Conservation (phyloP, 1,140 invertebrate species). For the Carcinoscorpius rotundicauda region DNA sequence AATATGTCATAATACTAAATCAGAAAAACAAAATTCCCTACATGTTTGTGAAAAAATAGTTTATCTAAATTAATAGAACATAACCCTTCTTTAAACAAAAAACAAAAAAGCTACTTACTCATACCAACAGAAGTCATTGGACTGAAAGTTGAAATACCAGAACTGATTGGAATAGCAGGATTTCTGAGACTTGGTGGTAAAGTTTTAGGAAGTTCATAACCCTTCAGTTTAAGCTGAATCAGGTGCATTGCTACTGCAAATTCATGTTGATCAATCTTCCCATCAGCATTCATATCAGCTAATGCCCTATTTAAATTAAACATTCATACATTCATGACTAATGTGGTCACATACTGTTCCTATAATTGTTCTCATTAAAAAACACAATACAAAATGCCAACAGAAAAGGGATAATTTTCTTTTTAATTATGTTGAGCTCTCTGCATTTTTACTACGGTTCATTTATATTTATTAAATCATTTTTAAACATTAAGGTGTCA, state of each 20-base stretch:
- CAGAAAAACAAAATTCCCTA: too few species aligned
- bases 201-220: constrained; percentile 72
- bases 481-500: background rate
- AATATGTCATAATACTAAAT: too few species aligned
- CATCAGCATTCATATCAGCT: constrained; percentile 91
- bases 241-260: constrained; percentile 97
- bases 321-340: constrained; percentile 3
- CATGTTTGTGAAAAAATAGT: too few species aligned
- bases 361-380: constrained; percentile 1
- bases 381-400: constrained; percentile 2
- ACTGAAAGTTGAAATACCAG: too few species aligned
- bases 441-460: background rate
- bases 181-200: constrained; percentile 56
- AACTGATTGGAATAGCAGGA: background rate
- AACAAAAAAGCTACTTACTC: too few species aligned
- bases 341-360: constrained; percentile 4
- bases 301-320: constrained; percentile 50
- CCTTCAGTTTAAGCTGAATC: constrained; percentile 84
- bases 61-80: too few species aligned
- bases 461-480: background rate
- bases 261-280: constrained; percentile 90
- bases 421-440: background rate
- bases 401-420: background rate
- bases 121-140: too few species aligned
- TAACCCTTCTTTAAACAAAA: too few species aligned